Evolutionary conservation across 1,140 invertebrate species (phyloP).

Genomic region (Zaprionus nigranus): DNA sequence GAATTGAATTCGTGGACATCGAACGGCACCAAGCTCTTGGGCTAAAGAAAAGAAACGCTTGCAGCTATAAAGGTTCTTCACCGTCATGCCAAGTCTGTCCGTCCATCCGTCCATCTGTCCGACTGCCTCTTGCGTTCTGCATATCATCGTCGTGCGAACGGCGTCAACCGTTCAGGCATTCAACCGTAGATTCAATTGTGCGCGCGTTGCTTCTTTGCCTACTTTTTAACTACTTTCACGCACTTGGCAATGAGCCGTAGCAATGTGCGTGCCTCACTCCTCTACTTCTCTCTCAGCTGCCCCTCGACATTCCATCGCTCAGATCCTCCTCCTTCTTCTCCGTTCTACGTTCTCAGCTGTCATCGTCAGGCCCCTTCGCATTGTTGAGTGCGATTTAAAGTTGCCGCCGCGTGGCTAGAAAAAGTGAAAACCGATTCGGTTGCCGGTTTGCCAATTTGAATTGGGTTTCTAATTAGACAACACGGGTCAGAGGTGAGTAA

Average conservation of each 20-base stretch:
- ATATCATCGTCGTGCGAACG: constrained; percentile 6
- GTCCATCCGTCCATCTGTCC: constrained; percentile 4
- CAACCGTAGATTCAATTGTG: constrained; percentile 39
- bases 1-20: constrained; percentile 54
- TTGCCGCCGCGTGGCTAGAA: constrained; percentile 21
- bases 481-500: constrained; percentile 10
- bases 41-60: constrained; percentile 53
- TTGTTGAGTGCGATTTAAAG: constrained; percentile 8
- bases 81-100: constrained; percentile 37
- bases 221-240: constrained; percentile 26
- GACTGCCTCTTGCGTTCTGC: constrained; percentile 1
- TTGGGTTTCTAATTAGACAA: constrained; percentile 58
- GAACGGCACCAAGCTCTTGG: not conserved
- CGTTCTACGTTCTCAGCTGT: constrained; percentile 11
- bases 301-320: not conserved
- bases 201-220: constrained; percentile 15
- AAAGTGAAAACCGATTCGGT: constrained; percentile 58
- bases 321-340: not conserved
- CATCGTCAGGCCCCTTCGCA: constrained; percentile 10
- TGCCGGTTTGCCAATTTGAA: constrained; percentile 33
- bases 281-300: not conserved
- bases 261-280: not conserved
- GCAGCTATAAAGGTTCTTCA: constrained; percentile 70
- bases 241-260: constrained; percentile 10
- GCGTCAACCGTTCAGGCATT: constrained; percentile 16